phyloP scores from a whole-genome alignment of 2,113 vertebrate genomes.

The Ariopsis seemanni region DNA sequence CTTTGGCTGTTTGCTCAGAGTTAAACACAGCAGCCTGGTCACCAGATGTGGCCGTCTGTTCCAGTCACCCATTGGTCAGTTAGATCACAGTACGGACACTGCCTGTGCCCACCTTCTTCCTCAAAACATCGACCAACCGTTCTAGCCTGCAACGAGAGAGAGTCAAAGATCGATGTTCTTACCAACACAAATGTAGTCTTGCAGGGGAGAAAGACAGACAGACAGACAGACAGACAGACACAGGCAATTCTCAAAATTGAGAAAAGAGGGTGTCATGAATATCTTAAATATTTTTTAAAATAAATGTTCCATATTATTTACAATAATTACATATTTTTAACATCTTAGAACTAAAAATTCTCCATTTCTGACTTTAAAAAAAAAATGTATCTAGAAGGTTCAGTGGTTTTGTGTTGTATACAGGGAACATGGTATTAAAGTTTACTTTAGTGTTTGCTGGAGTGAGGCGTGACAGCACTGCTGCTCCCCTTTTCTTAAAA shows the following conservation, averaged over 20 bases:
- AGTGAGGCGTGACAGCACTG: not conserved
- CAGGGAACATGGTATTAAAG: not conserved
- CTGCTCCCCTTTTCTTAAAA: not conserved
- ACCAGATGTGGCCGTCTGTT: constrained; percentile 83
- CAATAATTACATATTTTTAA: not conserved
- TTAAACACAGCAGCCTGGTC: constrained; percentile 88
- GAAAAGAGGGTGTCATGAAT: constrained; percentile 38
- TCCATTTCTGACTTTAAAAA: not conserved
- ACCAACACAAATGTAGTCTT: constrained; percentile 45
- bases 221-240: constrained; percentile 59
- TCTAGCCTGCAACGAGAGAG: constrained; percentile 82
- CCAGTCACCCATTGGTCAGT: constrained; percentile 57
- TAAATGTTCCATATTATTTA: too few species aligned
- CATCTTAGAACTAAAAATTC: not conserved
- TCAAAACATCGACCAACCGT: constrained; percentile 92
- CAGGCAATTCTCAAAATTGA: constrained; percentile 56
- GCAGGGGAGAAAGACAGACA: constrained; percentile 63
- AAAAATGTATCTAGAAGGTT: constrained; percentile 12
- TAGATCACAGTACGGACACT: constrained; percentile 88
- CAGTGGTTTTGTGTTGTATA: not conserved
- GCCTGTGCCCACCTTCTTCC: constrained; percentile 94
- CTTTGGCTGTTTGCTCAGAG: constrained; percentile 84
- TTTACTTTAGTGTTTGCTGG: not conserved
- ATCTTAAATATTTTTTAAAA: too few species aligned
- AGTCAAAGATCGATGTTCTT: not conserved